Percentiles rank a stretch among this genome's conserved stretches.
Conservation (phyloP, 2,888 invertebrate species). For the Oscheius sp. region DNA sequence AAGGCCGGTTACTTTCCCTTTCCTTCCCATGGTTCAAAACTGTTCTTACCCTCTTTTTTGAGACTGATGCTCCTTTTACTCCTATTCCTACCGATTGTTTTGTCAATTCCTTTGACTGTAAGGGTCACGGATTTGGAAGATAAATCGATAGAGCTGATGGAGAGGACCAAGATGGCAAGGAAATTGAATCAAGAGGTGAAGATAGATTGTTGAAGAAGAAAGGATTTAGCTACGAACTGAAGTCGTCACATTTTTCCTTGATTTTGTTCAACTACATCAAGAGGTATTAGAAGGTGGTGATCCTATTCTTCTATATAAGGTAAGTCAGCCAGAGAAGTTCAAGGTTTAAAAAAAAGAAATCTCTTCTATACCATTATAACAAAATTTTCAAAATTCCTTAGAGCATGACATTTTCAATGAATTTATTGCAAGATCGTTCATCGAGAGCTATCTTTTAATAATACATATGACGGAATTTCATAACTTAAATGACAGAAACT, state of each 20-base stretch:
- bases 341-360: too few relatives aligned
- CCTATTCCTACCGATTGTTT: not conserved
- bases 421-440: too few relatives aligned
- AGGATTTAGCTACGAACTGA: slow-evolving; percentile 10
- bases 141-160: slow-evolving; percentile 1
- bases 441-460: too few relatives aligned
- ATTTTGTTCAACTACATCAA: slow-evolving; percentile 8
- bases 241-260: slow-evolving; percentile 9
- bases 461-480: too few relatives aligned
- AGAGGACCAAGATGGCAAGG: not conserved
- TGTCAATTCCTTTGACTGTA: not conserved
- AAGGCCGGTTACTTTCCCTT: slow-evolving; percentile 13
- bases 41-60: slow-evolving; percentile 4
- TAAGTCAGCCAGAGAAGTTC: not conserved
- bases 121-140: slow-evolving; percentile 11
- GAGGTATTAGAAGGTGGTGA: slow-evolving; percentile 21
- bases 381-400: too few relatives aligned
- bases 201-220: not conserved
- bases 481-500: too few relatives aligned
- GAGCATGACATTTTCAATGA: too few relatives aligned
- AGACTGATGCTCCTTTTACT: not conserved
- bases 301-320: slow-evolving; percentile 19
- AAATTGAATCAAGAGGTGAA: not conserved
- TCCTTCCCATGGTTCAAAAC: not conserved
- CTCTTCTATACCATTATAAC: too few relatives aligned